Percentiles rank a stretch among this genome's conserved stretches.
phyloP scores from a whole-genome alignment of 2,113 vertebrate genomes.

The Phoxinus phoxinus region DNA sequence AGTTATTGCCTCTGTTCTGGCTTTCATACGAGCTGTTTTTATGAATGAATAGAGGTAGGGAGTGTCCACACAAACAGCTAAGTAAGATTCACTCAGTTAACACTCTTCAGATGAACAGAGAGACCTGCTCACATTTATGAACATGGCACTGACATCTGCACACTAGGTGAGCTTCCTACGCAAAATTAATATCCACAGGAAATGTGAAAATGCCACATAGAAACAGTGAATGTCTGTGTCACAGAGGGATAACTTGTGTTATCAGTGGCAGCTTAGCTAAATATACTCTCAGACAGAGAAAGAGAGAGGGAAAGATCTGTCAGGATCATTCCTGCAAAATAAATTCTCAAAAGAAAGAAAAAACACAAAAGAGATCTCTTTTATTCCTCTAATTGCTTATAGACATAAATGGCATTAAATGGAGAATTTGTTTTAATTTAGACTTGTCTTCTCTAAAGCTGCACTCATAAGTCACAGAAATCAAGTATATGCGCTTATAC shows the following conservation, averaged over 20 bases:
- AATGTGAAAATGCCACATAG: slow-evolving; percentile 7
- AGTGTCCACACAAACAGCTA: neutral
- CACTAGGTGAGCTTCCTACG: slow-evolving; percentile 32
- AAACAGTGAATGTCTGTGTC: neutral
- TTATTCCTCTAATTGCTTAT: neutral
- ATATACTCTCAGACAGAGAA: neutral
- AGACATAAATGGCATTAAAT: neutral
- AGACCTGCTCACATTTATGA: slow-evolving; percentile 5
- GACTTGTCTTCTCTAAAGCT: neutral
- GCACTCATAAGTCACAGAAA: neutral
- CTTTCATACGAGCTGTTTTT: neutral
- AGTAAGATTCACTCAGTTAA: neutral
- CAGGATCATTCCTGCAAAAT: slow-evolving; percentile 10
- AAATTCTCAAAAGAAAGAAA: neutral
- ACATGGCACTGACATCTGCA: neutral
- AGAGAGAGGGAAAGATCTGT: neutral
- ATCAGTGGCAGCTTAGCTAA: slow-evolving; percentile 1
- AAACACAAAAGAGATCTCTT: slow-evolving; percentile 32
- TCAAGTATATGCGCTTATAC: neutral
- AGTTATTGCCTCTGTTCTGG: neutral
- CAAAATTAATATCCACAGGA: slow-evolving; percentile 47
- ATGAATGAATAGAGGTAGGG: neutral
- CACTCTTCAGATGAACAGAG: neutral
- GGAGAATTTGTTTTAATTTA: neutral
- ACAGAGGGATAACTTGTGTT: neutral